Percentiles rank a stretch among this genome's conserved stretches.
Evolutionary conservation across 1,140 invertebrate genomes (phyloP).

Genomic region (Hypothenemus hampei): DNA sequence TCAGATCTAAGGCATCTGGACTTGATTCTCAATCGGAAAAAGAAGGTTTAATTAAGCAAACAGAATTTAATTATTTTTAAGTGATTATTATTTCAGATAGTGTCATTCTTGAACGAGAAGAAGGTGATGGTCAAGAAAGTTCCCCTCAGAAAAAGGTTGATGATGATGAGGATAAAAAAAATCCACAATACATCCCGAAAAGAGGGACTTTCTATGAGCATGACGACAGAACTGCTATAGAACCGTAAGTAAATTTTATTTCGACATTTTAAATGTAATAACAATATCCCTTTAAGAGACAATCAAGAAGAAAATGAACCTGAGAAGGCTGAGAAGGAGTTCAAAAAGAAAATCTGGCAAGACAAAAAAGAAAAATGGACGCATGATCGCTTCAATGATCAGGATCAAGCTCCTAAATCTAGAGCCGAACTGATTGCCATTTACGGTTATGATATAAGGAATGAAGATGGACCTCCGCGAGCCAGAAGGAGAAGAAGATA

Average conservation of each 20-base stretch:
- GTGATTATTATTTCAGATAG: slow-evolving; percentile 47
- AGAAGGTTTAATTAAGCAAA: slow-evolving; percentile 17
- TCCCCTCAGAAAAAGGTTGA: slow-evolving; percentile 68
- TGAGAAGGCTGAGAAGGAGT: slow-evolving; percentile 44
- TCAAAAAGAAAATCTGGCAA: slow-evolving; percentile 56
- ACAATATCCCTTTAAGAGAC: slow-evolving; percentile 25
- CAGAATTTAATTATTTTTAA: not conserved
- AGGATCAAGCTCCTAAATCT: slow-evolving; percentile 79
- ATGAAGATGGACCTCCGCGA: slow-evolving; percentile 84
- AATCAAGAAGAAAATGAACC: slow-evolving; percentile 44
- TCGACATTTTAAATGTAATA: not conserved
- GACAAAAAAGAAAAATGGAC: slow-evolving; percentile 74
- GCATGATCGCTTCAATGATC: slow-evolving; percentile 82
- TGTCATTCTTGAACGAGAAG: slow-evolving; percentile 51
- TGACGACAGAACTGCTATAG: slow-evolving; percentile 80
- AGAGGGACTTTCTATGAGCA: slow-evolving; percentile 95
- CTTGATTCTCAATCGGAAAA: slow-evolving; percentile 30
- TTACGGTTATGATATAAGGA: slow-evolving; percentile 93
- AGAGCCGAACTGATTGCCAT: slow-evolving; percentile 78
- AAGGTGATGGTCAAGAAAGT: slow-evolving; percentile 58
- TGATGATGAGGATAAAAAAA: slow-evolving; percentile 90
- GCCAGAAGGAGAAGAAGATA: slow-evolving; percentile 78
- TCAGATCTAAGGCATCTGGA: slow-evolving; percentile 27
- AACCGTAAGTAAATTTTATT: slow-evolving; percentile 51
- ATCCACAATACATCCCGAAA: slow-evolving; percentile 96